Evolutionary conservation across 2,113 vertebrate genomes (phyloP), one percentile per base, ranked within the genome.

Genomic region (Semicossyphus pulcher): DNA sequence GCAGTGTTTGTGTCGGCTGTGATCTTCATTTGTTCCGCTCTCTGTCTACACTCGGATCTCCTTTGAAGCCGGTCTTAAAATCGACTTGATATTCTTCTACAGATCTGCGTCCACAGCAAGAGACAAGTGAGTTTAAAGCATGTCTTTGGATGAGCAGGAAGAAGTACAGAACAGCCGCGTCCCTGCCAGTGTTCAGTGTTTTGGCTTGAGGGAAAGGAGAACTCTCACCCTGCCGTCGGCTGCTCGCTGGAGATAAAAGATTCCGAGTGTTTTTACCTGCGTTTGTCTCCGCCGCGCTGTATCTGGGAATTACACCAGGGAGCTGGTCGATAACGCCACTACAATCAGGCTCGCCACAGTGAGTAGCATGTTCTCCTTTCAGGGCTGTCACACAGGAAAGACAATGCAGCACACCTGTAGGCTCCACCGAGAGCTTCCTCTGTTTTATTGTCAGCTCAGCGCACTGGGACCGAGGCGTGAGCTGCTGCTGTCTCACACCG

Each of bases 191-290:
- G 62, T 87, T 87, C 80, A 60, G 54, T 85, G 78, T 85, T 90
- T 82, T 89, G 88, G 79, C 86, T 90, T 84, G 78, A 86, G 87
- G 88, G 78, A 86, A 84, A 82, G 86, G 62, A 83, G 91, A 91
- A 90, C 90, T 88, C 87, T 85, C 84, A 85, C 87, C 90, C 85
- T 66, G 83, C 84, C 77, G 60, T 82, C 65, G 78, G 89, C 93
- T 94, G 92, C 91, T 59, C 10, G 52, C 34, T 83, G 37, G 79
- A 93, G 93, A 94, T 94, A 93, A 94, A 94, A 92, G 90, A 93
- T 92, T 92, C 86, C 3, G 69, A 69, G 73, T 80, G 76, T 87
- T 81, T 84, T 80, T 83, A 72, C 86, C 78, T 84, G 67, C 48
- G 76, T 86, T 87, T 87, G 81, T 79, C 65, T 85, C 58, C 48